Percentiles rank a stretch among this genome's conserved stretches.
Conservation (phyloP, 2,797 vertebrate species). For the Rousettus madagascariensis region DNA sequence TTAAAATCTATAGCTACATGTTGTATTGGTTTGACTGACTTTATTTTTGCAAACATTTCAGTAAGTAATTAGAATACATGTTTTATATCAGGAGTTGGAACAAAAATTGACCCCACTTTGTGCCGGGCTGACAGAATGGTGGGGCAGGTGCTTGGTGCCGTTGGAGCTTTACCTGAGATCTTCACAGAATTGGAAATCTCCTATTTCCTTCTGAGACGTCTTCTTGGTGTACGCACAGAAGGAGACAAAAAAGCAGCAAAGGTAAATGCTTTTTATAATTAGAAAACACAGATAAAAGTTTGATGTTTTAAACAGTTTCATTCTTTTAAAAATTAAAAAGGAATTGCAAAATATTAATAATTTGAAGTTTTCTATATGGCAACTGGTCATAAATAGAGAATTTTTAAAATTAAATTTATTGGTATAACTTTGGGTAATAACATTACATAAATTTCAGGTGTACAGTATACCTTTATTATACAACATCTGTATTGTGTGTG, state of each 20-base stretch:
- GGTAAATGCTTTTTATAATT: slow-evolving; percentile 81
- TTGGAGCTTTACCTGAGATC: slow-evolving; percentile 94
- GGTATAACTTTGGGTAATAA: neutral
- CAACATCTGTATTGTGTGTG: neutral
- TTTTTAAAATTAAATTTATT: neutral
- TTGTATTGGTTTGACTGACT: neutral
- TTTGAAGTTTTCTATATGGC: neutral
- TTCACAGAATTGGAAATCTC: slow-evolving; percentile 97
- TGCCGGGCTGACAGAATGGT: slow-evolving; percentile 96
- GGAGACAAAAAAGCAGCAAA: slow-evolving; percentile 97
- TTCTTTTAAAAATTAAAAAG: neutral
- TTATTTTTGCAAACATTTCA: neutral
- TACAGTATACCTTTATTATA: neutral
- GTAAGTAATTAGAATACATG: no score
- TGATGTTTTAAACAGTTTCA: neutral
- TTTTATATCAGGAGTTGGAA: slow-evolving; percentile 90
- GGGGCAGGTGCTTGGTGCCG: slow-evolving; percentile 94
- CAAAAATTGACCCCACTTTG: slow-evolving; percentile 95
- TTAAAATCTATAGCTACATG: neutral
- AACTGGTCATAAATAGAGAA: neutral
- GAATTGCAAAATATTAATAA: neutral
- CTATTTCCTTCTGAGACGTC: slow-evolving; percentile 92
- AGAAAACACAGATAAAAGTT: neutral
- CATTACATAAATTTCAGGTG: neutral
- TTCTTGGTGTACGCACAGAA: slow-evolving; percentile 94